Conservation (phyloP, 2,888 invertebrate genomes). For the Tholera decimalis region DNA sequence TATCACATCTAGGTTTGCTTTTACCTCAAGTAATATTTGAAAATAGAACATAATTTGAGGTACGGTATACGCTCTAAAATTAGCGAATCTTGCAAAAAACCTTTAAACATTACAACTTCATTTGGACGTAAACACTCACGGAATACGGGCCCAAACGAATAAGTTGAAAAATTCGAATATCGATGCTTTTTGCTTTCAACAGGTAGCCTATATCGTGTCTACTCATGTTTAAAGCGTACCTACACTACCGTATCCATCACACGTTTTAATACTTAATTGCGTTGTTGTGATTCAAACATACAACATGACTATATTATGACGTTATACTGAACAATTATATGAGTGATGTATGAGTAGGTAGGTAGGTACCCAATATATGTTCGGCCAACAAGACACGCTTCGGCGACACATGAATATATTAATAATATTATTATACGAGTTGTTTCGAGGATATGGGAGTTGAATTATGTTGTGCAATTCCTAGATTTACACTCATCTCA, state of each 20-base stretch:
- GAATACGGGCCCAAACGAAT: constrained; percentile 34
- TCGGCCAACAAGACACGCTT: constrained; percentile 35
- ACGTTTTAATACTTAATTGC: constrained; percentile 48
- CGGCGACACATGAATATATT: constrained; percentile 31
- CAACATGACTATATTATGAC: constrained; percentile 12
- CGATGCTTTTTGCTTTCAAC: constrained; percentile 44
- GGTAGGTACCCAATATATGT: constrained; percentile 7
- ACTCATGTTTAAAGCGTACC: constrained; percentile 1
- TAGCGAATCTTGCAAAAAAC: constrained; percentile 16
- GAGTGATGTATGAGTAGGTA: neutral
- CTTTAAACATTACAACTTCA: constrained; percentile 41
- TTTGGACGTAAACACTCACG: constrained; percentile 19
- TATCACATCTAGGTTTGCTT: neutral
- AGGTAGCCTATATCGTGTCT: constrained; percentile 42
- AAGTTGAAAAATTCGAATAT: constrained; percentile 31
- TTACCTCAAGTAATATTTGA: neutral
- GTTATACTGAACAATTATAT: constrained; percentile 14
- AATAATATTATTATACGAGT: constrained; percentile 12
- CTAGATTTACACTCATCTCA: neutral
- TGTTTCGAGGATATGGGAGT: neutral
- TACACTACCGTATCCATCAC: constrained; percentile 37
- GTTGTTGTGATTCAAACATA: constrained; percentile 40
- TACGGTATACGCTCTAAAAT: neutral
- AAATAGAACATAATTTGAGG: neutral
- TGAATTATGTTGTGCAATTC: neutral